Conservation (phyloP, 2,113 vertebrate species). For the Calyptomena viridis region DNA sequence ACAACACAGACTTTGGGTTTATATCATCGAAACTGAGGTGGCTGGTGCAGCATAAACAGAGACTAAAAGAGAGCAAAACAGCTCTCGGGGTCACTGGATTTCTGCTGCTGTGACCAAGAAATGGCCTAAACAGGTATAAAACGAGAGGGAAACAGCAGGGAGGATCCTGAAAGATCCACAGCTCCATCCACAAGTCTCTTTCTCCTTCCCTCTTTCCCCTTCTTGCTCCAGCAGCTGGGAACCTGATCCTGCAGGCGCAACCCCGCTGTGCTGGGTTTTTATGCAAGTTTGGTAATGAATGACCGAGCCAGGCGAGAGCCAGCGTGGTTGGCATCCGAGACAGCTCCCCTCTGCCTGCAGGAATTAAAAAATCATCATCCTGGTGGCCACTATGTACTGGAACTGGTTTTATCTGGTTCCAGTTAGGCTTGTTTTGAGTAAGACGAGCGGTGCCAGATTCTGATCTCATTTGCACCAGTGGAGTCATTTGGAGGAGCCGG, state of each 20-base stretch:
- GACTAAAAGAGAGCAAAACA: not conserved
- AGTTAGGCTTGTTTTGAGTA: slow-evolving; percentile 56
- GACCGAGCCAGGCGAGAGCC: not conserved
- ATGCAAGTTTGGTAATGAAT: not conserved
- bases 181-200: not conserved
- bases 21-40: not conserved
- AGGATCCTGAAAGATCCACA: not conserved
- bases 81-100: not conserved
- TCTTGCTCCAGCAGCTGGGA: slow-evolving; percentile 18
- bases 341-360: not conserved
- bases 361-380: not conserved
- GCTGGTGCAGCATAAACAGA: not conserved
- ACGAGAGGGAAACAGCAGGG: not conserved
- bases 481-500: slow-evolving; percentile 43
- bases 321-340: not conserved
- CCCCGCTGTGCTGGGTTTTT: not conserved
- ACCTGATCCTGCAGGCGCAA: not conserved
- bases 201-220: not conserved
- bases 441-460: slow-evolving; percentile 45
- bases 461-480: slow-evolving; percentile 63
- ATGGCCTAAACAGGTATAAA: rapidly evolving
- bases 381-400: slow-evolving; percentile 19
- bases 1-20: not conserved
- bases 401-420: slow-evolving; percentile 59
- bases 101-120: not conserved